Evolutionary conservation across 1,140 invertebrate genomes (phyloP), one percentile per base, ranked within the genome.

Genomic region (Calliopsis andreniformis): DNA sequence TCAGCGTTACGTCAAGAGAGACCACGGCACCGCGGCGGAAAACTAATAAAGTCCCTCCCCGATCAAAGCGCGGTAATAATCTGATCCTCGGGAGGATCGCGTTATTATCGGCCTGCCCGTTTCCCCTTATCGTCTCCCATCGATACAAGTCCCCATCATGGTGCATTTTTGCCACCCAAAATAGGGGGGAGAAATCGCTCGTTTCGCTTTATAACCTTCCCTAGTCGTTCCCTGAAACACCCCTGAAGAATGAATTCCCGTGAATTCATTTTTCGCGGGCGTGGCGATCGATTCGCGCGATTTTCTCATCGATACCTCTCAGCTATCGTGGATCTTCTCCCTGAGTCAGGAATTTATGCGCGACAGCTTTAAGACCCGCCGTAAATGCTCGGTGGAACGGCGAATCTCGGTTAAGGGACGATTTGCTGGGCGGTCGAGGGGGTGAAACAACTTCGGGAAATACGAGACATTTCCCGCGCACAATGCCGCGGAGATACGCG

Each of bases 381-480:
- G 64, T 76, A 68, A 76, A 76, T 20, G 28, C 59, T 55, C 39
- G 56, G 1, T n/a, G 49, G 42, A 55, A 75, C 62, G 62, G 20
- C 42, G 73, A 76, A 76, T 61, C 73, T 76, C 66, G 73, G 66
- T 55, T 58, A 47, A 61, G 73, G 56, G 66, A 70, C 56, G 66
- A 76, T 76, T 70, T 70, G 53, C 16, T 12, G 32, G 35, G 3
- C 18, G 58, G 35, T 7, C 39, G 14, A 18, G 12, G 58, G 23
- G 18, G 20, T 63, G 58, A 23, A 51, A 51, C 58, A 72, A 63
- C 23, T 63, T 71, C 43, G 39, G 32, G 45, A 63, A 72, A 72
- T 18, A 47, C 69, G 69, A 53, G 23, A 53, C 43, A n/a, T 53
- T 49, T 63, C 58, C 8, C 14, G 14, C 25, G 56, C 3, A n/a